These are phyloP conservation scores for Cephonodes hylas DNA, from an alignment of 2,888 invertebrate genomes.

Conservation along the genomic window DNA sequence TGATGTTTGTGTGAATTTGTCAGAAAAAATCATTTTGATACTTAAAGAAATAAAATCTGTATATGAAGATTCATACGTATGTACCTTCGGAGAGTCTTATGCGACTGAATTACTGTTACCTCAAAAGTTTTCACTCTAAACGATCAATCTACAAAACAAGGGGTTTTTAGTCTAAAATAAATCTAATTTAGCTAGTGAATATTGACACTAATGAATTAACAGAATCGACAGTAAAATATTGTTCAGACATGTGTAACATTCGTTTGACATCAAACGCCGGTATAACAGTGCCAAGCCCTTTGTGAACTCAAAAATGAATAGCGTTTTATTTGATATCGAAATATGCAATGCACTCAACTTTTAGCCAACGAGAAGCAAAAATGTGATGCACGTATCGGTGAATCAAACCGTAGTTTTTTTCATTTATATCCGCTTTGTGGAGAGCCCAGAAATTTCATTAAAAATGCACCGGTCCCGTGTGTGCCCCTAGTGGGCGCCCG, in stretches of 20 bases:
- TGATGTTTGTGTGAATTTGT: too few species aligned
- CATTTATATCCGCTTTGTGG: conserved; percentile 63
- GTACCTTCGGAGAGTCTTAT: too few species aligned
- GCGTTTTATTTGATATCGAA: conserved; percentile 24
- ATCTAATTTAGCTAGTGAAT: too few species aligned
- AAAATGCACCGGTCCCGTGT: conserved; percentile 45
- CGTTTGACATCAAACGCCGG: not conserved
- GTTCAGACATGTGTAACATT: not conserved
- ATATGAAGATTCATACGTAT: too few species aligned
- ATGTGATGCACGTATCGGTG: conserved; percentile 40
- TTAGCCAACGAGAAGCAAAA: conserved; percentile 32
- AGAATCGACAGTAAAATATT: not conserved
- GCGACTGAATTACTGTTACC: too few species aligned
- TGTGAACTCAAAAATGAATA: not conserved
- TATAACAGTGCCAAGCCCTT: not conserved
- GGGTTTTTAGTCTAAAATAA: too few species aligned
- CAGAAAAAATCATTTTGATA: too few species aligned
- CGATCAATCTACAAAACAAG: too few species aligned
- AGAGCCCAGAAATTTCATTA: conserved; percentile 72
- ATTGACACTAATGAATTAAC: too few species aligned
- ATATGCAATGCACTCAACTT: conserved; percentile 22
- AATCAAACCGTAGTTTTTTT: conserved; percentile 55
- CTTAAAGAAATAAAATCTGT: too few species aligned
- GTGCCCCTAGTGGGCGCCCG: conserved; percentile 15
- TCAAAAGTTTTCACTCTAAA: too few species aligned